Base-by-base conservation (phyloP, 2,113 vertebrate genomes). In the Prionailurus viverrinus region DNA sequence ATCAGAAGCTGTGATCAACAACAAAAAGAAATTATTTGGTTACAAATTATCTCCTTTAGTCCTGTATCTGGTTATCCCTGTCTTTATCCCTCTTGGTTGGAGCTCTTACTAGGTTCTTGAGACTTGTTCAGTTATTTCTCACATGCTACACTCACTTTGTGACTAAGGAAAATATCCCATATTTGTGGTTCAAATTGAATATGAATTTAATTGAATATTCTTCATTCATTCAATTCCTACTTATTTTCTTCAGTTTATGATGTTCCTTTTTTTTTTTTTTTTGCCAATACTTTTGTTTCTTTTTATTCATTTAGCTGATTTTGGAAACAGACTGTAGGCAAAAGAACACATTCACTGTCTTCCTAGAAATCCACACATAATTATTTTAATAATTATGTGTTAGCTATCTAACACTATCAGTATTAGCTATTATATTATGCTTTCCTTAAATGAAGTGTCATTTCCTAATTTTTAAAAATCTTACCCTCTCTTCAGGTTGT, bases 391-490 rank as follows among this genome's bases (percentile, higher is more conserved):
- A 89, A 65, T 61, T 61, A 23, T 61, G 58, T 61, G 23, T 61
- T 61, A 19, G 58, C 21, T 23, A 61, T 23, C 21, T 23, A 23
- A n/a, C 80, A 36, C 48, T 82, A 61, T 61, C 45, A 31, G 21
- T 85, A 45, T 84, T 61, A 76, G 19, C 21, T 53, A 51, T 85
- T 65, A 71, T 63, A 61, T 69, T 69, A 69, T 69, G 21, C 18
- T 73, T 80, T 53, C 51, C 33, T 61, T 63, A 61, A 90, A 74
- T 23, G 41, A 21, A 68, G 15, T 68, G 3, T 82, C 5, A 78
- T 89, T 80, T 92, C 69, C 89, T 48, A 79, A 29, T 7, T 45
- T 88, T 76, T 89, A 74, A 23, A 16, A 68, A n/a, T 48, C 21
- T 91, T 68, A 68, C 23, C 39, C n/a, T 78, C 45, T 25, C 81